Base-by-base conservation (phyloP, 2,113 vertebrate genomes). In the Toxostoma redivivum region DNA sequence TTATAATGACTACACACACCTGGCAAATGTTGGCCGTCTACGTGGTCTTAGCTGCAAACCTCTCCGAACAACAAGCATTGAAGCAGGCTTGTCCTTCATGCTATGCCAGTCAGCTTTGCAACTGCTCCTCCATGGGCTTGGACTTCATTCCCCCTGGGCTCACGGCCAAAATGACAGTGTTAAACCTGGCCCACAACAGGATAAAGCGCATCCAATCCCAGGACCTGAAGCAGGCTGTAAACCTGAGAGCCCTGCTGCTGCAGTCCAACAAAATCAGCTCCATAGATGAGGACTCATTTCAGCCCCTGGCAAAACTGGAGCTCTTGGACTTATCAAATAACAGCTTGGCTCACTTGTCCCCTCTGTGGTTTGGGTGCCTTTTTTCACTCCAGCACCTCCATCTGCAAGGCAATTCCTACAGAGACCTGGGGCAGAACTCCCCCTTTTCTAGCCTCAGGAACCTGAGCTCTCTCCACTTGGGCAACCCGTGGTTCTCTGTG, bases 251-350 rank as follows among this genome's bases (percentile, higher is more conserved):
- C 19, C 96, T 99, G 72, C 81, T 94, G 40, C 74, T 99, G 79
- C 96, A 85, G 23, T 88, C 64, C 79, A 99, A 98, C 38, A 0
- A 50, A 50, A 98, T 99, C 82, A 53, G 54, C 37, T 86, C 40
- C 1, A 98, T 99, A 86, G 97, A 98, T 2, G 40, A 96, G 27
- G 85, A 97, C 7, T 96, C 98, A 0, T 99, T 99, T 85, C 8
- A 3, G 16, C 90, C 92, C 8, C 97, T 98, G 62, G 27, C 10
- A 51, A 96, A 92, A 31, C 97, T 99, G 20, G 95, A 98, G 88
- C 92, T 94, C 64, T 95, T 99, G 95, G 98, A 99, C 78, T 96
- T 99, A 85, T 98, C 98, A 6, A 57, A 91, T 21, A 99, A 99
- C 84, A 90, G 37, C 8, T 92, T 99, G 83, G 24, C 83, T 42